Conservation (phyloP, 2,113 vertebrate species). For the Bos taurus region ARS-UCD2.0 NC_037339.1:79286501-79287000, state of each 20-base stretch:
- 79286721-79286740: not conserved
- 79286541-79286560: not conserved
- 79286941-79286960: not conserved
- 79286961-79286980: not conserved
- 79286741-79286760: not conserved
- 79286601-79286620: not conserved
- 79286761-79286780: not conserved
- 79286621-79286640: rapidly evolving
- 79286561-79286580: not conserved
- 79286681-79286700: not conserved
- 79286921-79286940: not conserved
- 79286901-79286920: not conserved
- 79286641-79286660: not conserved
- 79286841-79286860: not conserved
- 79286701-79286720: too few species aligned
- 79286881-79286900: not conserved
- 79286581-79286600: not conserved
- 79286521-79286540: not conserved
- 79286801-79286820: not conserved
- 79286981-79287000: not conserved
- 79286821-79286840: not conserved
- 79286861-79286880: not conserved
- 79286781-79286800: not conserved
- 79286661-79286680: not conserved
- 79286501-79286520: not conserved